Percentiles rank a stretch among this genome's conserved stretches.
Evolutionary conservation across 2,888 invertebrate genomes (phyloP).

Genomic region (Drosophila antonietae): DNA sequence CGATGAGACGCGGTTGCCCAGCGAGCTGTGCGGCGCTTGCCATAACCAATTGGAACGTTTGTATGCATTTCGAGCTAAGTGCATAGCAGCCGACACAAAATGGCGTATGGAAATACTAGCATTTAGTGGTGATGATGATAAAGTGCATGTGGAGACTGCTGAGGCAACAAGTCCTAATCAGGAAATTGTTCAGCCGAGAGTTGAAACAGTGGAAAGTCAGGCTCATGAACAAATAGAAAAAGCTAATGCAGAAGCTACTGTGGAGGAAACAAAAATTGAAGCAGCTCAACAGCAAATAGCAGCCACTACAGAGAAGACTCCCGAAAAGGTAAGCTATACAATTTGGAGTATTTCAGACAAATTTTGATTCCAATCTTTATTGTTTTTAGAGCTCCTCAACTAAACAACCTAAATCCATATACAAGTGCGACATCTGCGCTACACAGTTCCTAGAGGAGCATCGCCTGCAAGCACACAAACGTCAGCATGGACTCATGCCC

Average conservation of each 20-base stretch:
- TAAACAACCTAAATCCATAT: conserved; percentile 23
- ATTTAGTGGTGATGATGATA: conserved; percentile 23
- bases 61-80: conserved; percentile 52
- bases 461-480: conserved; percentile 48
- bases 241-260: background rate
- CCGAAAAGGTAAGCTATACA: conserved; percentile 8
- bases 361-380: background rate
- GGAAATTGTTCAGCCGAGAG: background rate
- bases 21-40: conserved; percentile 50
- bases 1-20: conserved; percentile 49
- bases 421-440: conserved; percentile 48
- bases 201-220: background rate
- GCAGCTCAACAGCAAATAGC: background rate
- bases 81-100: conserved; percentile 52
- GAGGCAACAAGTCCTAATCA: no score
- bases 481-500: conserved; percentile 45
- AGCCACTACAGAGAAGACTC: background rate
- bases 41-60: conserved; percentile 45
- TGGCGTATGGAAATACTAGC: conserved; percentile 60
- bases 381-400: background rate
- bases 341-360: background rate
- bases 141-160: background rate
- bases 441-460: conserved; percentile 44
- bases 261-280: background rate
- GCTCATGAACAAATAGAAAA: background rate